These are phyloP conservation scores for Empidonax alnorum DNA, from an alignment of 2,113 vertebrate species.

Conservation along the genomic window DNA sequence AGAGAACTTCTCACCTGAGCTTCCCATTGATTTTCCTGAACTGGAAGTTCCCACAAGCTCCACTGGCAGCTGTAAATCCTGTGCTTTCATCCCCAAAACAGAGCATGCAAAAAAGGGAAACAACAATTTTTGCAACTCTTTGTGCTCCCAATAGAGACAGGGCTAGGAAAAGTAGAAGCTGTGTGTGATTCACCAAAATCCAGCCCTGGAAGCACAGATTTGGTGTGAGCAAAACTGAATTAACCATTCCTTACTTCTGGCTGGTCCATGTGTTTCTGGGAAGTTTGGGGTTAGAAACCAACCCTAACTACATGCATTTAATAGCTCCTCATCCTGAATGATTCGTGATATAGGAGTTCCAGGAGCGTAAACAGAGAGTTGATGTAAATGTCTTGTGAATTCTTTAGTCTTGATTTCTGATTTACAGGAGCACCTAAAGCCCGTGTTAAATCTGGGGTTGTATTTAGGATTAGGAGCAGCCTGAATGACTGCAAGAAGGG, in stretches of 20 bases:
- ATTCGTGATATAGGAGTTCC: not conserved
- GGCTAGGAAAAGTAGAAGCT: not conserved
- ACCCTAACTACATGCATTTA: not conserved
- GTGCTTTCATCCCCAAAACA: not conserved
- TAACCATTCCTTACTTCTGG: not conserved
- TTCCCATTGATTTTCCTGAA: not conserved
- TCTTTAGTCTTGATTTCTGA: not conserved
- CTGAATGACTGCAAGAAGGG: not conserved
- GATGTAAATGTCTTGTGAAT: not conserved
- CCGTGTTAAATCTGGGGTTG: not conserved
- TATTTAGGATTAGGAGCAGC: not conserved
- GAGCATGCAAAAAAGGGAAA: fast-evolving
- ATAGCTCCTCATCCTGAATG: not conserved
- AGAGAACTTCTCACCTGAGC: not conserved
- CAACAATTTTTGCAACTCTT: not conserved
- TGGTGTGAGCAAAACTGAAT: not conserved
- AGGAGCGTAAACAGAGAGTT: not conserved
- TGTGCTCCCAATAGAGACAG: not conserved
- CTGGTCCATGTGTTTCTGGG: not conserved
- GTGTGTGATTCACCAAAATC: not conserved
- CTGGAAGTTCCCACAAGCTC: not conserved
- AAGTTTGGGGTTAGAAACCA: not conserved
- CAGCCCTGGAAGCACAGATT: not conserved
- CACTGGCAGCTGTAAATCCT: not conserved
- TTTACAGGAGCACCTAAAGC: not conserved